These are phyloP conservation scores for Orchestes rusci DNA, from an alignment of 2,888 invertebrate species.

Conservation along the genomic window DNA sequence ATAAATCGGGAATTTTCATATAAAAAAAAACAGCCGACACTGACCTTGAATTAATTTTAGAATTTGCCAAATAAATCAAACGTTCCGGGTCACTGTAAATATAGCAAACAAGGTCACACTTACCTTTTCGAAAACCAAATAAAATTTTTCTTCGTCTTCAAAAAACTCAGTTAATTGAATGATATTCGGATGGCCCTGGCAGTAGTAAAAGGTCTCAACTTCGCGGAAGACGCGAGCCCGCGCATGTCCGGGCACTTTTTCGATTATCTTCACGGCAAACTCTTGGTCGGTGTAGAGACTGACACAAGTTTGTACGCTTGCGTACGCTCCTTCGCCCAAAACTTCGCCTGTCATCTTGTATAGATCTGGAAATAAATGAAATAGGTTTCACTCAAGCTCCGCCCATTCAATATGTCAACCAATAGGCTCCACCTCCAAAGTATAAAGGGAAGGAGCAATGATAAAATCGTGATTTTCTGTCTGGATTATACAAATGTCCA, in stretches of 20 bases:
- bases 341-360: conserved; percentile 94
- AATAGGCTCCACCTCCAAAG: too few species aligned
- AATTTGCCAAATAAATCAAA: too few species aligned
- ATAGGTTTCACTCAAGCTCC: too few species aligned
- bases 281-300: conserved; percentile 87
- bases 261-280: conserved; percentile 96
- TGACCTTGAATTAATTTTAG: too few species aligned
- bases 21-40: too few species aligned
- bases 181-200: conserved; percentile 95
- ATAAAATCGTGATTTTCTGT: too few species aligned
- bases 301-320: conserved; percentile 89
- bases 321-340: conserved; percentile 94
- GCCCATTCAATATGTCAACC: too few species aligned
- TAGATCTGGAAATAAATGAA: conserved; percentile 60
- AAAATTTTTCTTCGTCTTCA: conserved; percentile 95
- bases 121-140: conserved; percentile 95
- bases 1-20: too few species aligned
- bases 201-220: conserved; percentile 98
- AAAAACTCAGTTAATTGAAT: conserved; percentile 96
- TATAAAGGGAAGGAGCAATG: too few species aligned
- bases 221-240: conserved; percentile 94
- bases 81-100: too few species aligned
- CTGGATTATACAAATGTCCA: too few species aligned
- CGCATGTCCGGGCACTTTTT: conserved; percentile 91
- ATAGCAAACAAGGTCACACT: too few species aligned